Base-by-base conservation (phyloP, 2,113 vertebrate genomes). In the Mastomys natalensis region DNA sequence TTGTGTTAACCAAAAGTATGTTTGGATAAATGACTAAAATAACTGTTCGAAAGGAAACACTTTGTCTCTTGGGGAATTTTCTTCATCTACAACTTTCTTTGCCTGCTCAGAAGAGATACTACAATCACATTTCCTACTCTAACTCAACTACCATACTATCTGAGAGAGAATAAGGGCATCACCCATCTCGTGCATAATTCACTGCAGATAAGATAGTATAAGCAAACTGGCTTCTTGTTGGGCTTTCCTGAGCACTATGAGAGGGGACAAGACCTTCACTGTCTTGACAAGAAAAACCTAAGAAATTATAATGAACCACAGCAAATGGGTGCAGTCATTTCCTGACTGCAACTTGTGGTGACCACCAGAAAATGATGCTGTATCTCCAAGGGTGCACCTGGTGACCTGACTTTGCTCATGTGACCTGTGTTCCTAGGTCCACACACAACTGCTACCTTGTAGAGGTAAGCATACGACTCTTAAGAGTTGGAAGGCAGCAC, bases 1-100 rank as follows among this genome's bases (percentile, higher is more conserved):
- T 48, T 40, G 12, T 68, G 45, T 48, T 89, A 84, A 94, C 77
- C 29, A 90, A 81, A 95, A 95, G 45, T 60, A 53, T 81, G 7
- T 95, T 86, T 95, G 64, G 55, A 76, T 1, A 89, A n/a, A 91
- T 26, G n/a, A 89, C n/a, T 53, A 91, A 96, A 92, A 76, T 37
- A 51, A 80, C 62, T n/a, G 9, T 87, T 86, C 53, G 68, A 64
- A 93, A 51, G 72, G 24, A 94, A 95, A 60, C 55, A 37, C 55
- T 53, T 64, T 40, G 55, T 51, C 94, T 87, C 70, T 91, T 19
- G 7, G 55, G 12, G 11, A 85, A 81, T 88, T 58, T 82, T 76
- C 90, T 48, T 1, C 40, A 68, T 31, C 58, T 78, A 29, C 4
- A 84, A 31, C 40, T 45, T 4, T 94, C 29, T 87, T 55, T 66